A percentile compares a stretch with the other conserved stretches of the same genome.
Evolutionary conservation across 2,113 vertebrate genomes (phyloP).

Genomic region (Alexandromys fortis): DNA sequence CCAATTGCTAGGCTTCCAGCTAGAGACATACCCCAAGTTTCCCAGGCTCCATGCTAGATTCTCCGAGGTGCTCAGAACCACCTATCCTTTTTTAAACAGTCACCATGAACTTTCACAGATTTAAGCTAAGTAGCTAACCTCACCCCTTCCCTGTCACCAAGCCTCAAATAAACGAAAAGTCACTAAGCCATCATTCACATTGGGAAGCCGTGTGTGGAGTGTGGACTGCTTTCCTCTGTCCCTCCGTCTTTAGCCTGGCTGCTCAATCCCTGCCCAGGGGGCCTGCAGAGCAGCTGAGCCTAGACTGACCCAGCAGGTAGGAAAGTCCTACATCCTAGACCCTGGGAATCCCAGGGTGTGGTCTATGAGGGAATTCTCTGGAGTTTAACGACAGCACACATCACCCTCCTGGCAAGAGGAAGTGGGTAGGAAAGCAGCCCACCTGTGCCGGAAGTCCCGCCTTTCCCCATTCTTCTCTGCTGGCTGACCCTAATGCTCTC

Average conservation of each 20-base stretch:
- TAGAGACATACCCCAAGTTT: neutral
- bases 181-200: neutral
- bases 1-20: neutral
- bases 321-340: neutral
- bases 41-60: neutral
- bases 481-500: neutral
- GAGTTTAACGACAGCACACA: neutral
- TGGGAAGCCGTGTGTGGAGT: neutral
- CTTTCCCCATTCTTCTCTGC: accelerated
- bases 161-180: neutral
- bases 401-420: neutral
- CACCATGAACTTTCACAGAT: neutral
- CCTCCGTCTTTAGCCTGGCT: neutral
- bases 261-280: neutral
- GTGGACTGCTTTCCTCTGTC: neutral
- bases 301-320: neutral
- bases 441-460: neutral
- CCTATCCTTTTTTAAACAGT: neutral
- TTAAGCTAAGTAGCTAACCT: neutral
- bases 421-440: neutral
- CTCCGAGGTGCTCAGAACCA: neutral
- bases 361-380: neutral
- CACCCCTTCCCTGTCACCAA: neutral
- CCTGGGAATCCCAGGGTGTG: neutral
- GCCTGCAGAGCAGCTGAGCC: neutral